These are phyloP conservation scores for Epinotia bilunana DNA, from an alignment of 2,888 invertebrate genomes.

Conservation along the genomic window DNA sequence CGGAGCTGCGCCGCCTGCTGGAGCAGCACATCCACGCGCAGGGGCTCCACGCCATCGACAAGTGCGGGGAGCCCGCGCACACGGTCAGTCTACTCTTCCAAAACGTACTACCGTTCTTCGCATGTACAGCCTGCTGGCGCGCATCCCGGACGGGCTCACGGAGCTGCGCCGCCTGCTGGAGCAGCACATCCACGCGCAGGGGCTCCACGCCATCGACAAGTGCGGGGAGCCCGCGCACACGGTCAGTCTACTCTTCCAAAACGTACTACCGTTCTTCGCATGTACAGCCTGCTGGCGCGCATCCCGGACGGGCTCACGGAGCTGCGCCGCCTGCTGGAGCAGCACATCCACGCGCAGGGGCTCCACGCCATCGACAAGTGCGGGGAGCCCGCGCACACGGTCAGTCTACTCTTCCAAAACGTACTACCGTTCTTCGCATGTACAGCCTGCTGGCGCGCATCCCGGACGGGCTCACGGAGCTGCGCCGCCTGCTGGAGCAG, in stretches of 20 bases:
- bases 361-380: conserved; percentile 97
- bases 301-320: conserved; percentile 96
- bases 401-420: conserved; percentile 60
- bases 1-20: conserved; percentile 93
- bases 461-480: conserved; percentile 94
- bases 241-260: conserved; percentile 72
- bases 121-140: conserved; percentile 97
- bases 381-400: conserved; percentile 95
- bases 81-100: conserved; percentile 83
- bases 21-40: conserved; percentile 97
- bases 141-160: conserved; percentile 95
- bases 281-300: conserved; percentile 97
- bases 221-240: conserved; percentile 96
- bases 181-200: conserved; percentile 96
- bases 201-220: conserved; percentile 96
- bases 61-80: conserved; percentile 95
- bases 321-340: conserved; percentile 93
- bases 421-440: conserved; percentile 91
- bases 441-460: conserved; percentile 96
- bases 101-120: conserved; percentile 76
- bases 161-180: conserved; percentile 95
- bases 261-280: conserved; percentile 85
- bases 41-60: conserved; percentile 96
- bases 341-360: conserved; percentile 96
- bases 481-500: conserved; percentile 94